Base-by-base conservation (phyloP, 1,140 invertebrate species). In the Procambarus clarkii region DNA sequence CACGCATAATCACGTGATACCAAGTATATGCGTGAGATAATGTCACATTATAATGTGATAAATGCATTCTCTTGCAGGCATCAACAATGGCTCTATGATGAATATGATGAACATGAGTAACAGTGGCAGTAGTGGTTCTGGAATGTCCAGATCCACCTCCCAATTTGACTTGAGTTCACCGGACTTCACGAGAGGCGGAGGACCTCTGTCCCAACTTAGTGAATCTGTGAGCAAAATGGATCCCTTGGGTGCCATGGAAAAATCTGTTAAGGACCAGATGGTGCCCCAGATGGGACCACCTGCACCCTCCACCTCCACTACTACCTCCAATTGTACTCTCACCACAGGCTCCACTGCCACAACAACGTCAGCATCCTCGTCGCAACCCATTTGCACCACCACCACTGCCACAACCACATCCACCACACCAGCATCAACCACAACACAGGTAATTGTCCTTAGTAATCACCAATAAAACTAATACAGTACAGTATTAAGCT, bases 211-310 rank as follows among this genome's bases (percentile, higher is more conserved):
- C 45, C 97, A 97, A 94, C 94, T 97, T n/a, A 97, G 96, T 93
- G 97, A 98, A 91, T 97, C 97, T 79, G 97, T 97, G 79, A 97
- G 97, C 94, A 97, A 97, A 7, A 95, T 98, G 76, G 97, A 98
- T 95, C 97, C 97, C 48, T 95, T 98, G 0, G 98, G 98, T 94
- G 97, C 97, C 54, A 98, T 98, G 97, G 97, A 98, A 94, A 98
- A 98, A 94, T 97, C 97, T 92, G 95, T 98, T 4, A 98, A 97
- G 94, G 97, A 98, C 95, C 97, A 98, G 96, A 97, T 98, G 95
- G 93, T 81, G 7, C 92, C 83, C 21, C 92, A 93, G 34, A 93
- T 88, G 93, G 93, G 88, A 71, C 93, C 93, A 76, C 92, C 92
- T 79, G 93, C 77, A 78, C 92, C 92, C 83, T 91, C 69, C 93